phyloP scores from a whole-genome alignment of 2,888 invertebrate species.

The Dexiosoma caninum region DNA sequence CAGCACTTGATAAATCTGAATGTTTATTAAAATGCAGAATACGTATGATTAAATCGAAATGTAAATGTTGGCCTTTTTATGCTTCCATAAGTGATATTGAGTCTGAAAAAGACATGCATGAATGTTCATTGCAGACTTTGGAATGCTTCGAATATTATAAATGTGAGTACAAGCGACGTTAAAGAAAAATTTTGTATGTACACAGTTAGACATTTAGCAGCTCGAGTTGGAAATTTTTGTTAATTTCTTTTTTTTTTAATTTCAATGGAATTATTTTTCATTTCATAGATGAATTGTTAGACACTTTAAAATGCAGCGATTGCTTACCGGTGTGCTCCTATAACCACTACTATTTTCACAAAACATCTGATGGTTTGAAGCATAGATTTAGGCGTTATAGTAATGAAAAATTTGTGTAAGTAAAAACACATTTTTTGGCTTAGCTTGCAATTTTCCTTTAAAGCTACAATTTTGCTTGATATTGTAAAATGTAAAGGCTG shows the following conservation, averaged over 20 bases:
- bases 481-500: neutral
- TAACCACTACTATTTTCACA: slow-evolving; percentile 66
- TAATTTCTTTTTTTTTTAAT: slow-evolving; percentile 16
- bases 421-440: neutral
- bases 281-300: slow-evolving; percentile 56
- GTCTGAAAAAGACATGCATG: slow-evolving; percentile 17
- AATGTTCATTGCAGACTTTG: slow-evolving; percentile 68
- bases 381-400: neutral
- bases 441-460: too few species aligned
- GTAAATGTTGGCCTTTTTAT: slow-evolving; percentile 71
- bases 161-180: too few species aligned
- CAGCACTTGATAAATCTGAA: slow-evolving; percentile 64
- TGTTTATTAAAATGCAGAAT: slow-evolving; percentile 70
- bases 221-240: neutral
- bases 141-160: slow-evolving; percentile 69
- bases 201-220: too few species aligned
- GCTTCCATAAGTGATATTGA: slow-evolving; percentile 54
- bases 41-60: slow-evolving; percentile 64
- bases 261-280: slow-evolving; percentile 64
- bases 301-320: slow-evolving; percentile 64
- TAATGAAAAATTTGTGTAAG: slow-evolving; percentile 62
- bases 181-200: too few species aligned
- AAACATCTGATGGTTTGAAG: slow-evolving; percentile 52
- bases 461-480: neutral
- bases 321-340: slow-evolving; percentile 70